Base-by-base conservation (phyloP, 1,140 invertebrate genomes). In the Aphidius ervi region DNA sequence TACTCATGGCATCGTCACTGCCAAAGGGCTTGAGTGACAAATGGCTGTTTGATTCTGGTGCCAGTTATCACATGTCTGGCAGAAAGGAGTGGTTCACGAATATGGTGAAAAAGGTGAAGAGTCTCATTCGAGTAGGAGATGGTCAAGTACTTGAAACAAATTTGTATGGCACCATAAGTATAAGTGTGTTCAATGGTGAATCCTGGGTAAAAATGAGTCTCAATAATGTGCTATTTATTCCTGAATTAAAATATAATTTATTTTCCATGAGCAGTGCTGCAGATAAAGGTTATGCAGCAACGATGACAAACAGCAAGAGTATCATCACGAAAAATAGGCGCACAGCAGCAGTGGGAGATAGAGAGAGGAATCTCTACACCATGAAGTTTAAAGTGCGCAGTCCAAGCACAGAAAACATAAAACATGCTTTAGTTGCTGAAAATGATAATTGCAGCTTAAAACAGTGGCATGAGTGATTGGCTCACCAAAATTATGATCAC, bases 381-480 rank as follows among this genome's bases (percentile, higher is more conserved):
- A 64, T 60, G 63, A n/a, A 42, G 9, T 39, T 57, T 2, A 39
- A 50, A 39, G 41, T 61, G 16, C 1, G 16, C 16, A 16, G 1
- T 16, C 16, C 16, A 16, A 16, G 16, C 16, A 16, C 16, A 16
- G 16, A 16, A 16, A 16, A 1, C 16, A 16, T 16, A 16, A 16
- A 16, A 1, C 16, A 16, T 16, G 16, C 16, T 16, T 16, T 16
- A 16, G 16, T 16, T 16, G 16, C 16, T 16, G 16, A 16, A 16
- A 16, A 16, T 16, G 16, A 16, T 16, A 16, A 16, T 16, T 16
- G 16, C 6, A 9, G 4, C 9, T 59, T 74, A 41, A 56, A 70
- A 45, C 50, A 68, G 40, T 79, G 78, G 76, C 75, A 78, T 58
- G 57, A 76, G 63, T 68, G 60, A 55, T 48, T 81, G 9, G 72